phyloP scores from a whole-genome alignment of 30 jellyfish, hydroid and myxozoan species.

The Aurelia aurita region DNA sequence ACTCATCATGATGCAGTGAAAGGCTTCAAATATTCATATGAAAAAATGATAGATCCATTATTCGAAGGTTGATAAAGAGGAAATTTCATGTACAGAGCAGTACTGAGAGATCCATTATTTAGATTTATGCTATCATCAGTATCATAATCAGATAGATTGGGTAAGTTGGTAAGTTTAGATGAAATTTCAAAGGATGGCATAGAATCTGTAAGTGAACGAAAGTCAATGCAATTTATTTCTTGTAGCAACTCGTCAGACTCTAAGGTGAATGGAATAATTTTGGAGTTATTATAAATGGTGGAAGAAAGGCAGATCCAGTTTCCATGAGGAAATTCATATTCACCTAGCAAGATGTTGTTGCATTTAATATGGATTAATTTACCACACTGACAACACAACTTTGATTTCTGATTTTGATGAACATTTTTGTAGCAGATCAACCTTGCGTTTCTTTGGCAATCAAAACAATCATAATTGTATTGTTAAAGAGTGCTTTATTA shows the following conservation, averaged over 20 bases:
- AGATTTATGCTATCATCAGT: slow-evolving; percentile 10
- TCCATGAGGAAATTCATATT: not conserved
- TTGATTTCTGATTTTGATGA: too few species aligned
- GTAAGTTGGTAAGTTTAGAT: slow-evolving; percentile 37
- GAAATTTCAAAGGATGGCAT: slow-evolving; percentile 31
- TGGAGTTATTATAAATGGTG: slow-evolving; percentile 23
- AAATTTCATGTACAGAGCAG: too few species aligned
- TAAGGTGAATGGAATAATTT: slow-evolving; percentile 32
- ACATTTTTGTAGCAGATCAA: too few species aligned
- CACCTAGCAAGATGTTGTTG: too few species aligned
- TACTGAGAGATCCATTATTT: not conserved
- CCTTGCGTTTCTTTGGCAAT: too few species aligned
- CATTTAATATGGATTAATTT: too few species aligned
- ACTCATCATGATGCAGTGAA: slow-evolving; percentile 31
- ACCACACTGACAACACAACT: too few species aligned
- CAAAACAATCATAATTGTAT: too few species aligned
- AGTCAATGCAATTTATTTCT: slow-evolving; percentile 10
- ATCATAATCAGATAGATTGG: slow-evolving; percentile 42
- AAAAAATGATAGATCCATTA: slow-evolving; percentile 12
- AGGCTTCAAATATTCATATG: slow-evolving; percentile 27
- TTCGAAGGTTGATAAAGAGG: too few species aligned
- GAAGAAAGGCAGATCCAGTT: slow-evolving; percentile 36
- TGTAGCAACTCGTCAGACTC: slow-evolving; percentile 29
- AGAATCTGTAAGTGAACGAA: slow-evolving; percentile 10
- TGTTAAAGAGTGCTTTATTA: too few species aligned